phyloP scores from a whole-genome alignment of 2,113 vertebrate species.

The Syrrhaptes paradoxus region DNA sequence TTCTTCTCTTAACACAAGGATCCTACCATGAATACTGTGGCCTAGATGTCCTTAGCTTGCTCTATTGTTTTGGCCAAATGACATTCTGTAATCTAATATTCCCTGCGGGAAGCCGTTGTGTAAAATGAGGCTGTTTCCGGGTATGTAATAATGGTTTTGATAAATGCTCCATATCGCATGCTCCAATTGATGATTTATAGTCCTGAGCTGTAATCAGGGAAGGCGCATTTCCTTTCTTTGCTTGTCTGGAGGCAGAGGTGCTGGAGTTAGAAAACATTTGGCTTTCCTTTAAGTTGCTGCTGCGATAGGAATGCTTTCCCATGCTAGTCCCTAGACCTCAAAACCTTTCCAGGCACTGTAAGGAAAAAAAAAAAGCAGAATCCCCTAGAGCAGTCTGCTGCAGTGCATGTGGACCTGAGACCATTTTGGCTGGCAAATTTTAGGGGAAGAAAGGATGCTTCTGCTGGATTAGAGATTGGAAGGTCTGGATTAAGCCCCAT shows the following conservation, averaged over 20 bases:
- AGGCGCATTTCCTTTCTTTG: background rate
- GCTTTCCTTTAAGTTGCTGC: background rate
- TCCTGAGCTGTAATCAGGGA: background rate
- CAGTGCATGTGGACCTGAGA: background rate
- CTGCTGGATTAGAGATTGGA: background rate
- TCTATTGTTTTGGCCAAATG: background rate
- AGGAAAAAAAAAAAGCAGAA: background rate
- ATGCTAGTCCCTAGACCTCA: background rate
- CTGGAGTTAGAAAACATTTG: background rate
- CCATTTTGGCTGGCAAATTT: background rate
- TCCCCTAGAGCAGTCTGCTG: background rate
- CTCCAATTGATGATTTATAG: background rate
- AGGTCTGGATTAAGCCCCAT: background rate
- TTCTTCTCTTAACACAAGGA: background rate
- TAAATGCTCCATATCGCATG: background rate
- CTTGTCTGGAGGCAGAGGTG: background rate
- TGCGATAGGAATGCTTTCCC: background rate
- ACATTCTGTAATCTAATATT: background rate
- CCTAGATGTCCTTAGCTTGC: background rate
- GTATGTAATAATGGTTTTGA: background rate
- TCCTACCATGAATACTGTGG: rapidly evolving
- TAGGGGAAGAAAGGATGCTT: background rate
- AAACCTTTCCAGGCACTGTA: background rate
- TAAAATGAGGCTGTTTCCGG: background rate
- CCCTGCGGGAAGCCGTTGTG: background rate